Evolutionary conservation across 2,888 invertebrate species (phyloP).

Genomic region (Pristionchus fissidentatus): DNA sequence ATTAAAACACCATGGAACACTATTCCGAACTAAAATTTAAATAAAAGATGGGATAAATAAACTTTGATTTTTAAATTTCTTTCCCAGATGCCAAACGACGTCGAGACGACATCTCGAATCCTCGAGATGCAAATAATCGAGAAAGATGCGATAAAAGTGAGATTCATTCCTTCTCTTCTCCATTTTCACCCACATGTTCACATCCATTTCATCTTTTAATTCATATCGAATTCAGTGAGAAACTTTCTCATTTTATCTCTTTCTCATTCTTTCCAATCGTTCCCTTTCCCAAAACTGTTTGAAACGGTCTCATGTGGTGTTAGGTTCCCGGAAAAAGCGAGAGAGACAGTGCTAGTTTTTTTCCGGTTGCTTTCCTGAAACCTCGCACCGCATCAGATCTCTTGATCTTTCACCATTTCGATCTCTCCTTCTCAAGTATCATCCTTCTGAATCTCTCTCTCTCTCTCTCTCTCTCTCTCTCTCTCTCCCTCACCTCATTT

Average conservation of each 20-base stretch:
- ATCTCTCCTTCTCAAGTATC: neutral
- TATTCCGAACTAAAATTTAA: too few relatives aligned
- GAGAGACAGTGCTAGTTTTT: neutral
- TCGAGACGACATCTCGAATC: slow-evolving; percentile 88
- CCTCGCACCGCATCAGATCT: neutral
- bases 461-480: slow-evolving; percentile 23
- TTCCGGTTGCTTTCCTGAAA: neutral
- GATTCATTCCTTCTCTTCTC: neutral
- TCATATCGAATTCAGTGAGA: too few relatives aligned
- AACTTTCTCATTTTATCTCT: neutral
- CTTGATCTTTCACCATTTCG: neutral
- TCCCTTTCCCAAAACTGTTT: too few relatives aligned
- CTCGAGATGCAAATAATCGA: slow-evolving; percentile 85
- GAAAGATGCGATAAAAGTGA: slow-evolving; percentile 74
- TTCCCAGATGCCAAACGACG: slow-evolving; percentile 86
- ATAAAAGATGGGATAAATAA: neutral
- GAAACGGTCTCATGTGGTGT: too few relatives aligned
- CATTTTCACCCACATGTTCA: neutral
- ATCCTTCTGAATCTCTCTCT: slow-evolving; percentile 1
- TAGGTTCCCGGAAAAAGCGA: too few relatives aligned
- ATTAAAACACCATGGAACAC: neutral
- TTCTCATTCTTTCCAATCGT: slow-evolving; percentile 1
- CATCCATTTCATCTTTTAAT: too few relatives aligned
- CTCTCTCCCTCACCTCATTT: neutral
- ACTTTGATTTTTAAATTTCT: neutral